These are phyloP conservation scores for Spialia ferax DNA, from an alignment of 2,888 invertebrate genomes.

Conservation along the genomic window DNA sequence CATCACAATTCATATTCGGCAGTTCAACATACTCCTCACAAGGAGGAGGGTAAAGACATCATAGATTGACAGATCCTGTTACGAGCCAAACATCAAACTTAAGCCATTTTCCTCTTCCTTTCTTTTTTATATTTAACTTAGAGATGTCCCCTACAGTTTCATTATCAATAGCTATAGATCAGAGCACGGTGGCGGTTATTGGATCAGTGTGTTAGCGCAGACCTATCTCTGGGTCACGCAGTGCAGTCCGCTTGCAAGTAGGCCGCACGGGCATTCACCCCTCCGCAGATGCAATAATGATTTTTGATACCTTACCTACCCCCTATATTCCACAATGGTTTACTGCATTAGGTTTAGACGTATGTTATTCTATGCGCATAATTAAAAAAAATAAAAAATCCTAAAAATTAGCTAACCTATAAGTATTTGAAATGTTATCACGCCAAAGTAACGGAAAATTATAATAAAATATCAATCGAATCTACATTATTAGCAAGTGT, in stretches of 20 bases:
- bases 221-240: conserved; percentile 25
- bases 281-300: conserved; percentile 33
- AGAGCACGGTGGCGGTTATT: conserved; percentile 5
- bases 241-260: conserved; percentile 22
- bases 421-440: no score
- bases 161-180: background rate
- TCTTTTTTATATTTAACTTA: no score
- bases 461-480: no score
- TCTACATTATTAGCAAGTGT: no score
- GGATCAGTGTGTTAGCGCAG: conserved; percentile 16
- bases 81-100: no score
- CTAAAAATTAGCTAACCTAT: no score
- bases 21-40: no score
- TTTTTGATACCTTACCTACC: conserved; percentile 20
- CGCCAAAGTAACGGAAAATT: no score
- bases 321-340: background rate
- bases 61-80: no score
- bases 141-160: background rate
- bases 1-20: no score
- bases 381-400: background rate
- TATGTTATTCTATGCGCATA: background rate
- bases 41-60: no score
- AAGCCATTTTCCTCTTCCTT: background rate
- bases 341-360: conserved; percentile 9
- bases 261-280: conserved; percentile 19